Evolutionary conservation across 2,797 vertebrate genomes (phyloP).

Genomic region (Aplochiton taeniatus): DNA sequence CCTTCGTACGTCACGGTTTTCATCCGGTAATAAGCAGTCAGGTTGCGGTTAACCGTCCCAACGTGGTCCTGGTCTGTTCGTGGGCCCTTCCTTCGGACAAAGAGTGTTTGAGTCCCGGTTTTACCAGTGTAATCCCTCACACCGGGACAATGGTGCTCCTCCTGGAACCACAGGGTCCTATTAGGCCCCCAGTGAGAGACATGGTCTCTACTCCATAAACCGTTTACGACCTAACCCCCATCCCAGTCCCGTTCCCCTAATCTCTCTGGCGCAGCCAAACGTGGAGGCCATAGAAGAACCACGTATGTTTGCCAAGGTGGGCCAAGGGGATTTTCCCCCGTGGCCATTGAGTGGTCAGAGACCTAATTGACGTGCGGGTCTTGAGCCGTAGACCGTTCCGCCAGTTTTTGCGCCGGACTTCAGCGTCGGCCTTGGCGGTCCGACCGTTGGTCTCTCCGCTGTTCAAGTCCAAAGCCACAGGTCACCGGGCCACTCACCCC

Average conservation of each 20-base stretch:
- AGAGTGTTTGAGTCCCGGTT: slow-evolving; percentile 68
- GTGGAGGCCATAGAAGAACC: too few species aligned
- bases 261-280: background rate
- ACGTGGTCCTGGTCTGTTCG: slow-evolving; percentile 60
- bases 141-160: slow-evolving; percentile 69
- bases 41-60: slow-evolving; percentile 44
- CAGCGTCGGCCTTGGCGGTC: background rate
- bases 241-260: background rate
- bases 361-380: too few species aligned
- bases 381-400: too few species aligned
- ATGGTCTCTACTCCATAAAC: slow-evolving; percentile 58
- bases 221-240: slow-evolving; percentile 46
- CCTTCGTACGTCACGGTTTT: slow-evolving; percentile 20
- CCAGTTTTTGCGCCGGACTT: too few species aligned
- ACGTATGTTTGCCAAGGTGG: too few species aligned
- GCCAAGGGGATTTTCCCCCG: too few species aligned
- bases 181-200: slow-evolving; percentile 75
- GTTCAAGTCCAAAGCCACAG: slow-evolving; percentile 76
- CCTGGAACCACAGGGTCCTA: slow-evolving; percentile 66
- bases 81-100: slow-evolving; percentile 66
- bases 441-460: slow-evolving; percentile 17
- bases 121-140: slow-evolving; percentile 78
- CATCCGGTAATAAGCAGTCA: slow-evolving; percentile 46
- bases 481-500: slow-evolving; percentile 44
- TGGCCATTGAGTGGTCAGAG: too few species aligned